Base-by-base conservation (phyloP, 2,888 invertebrate species). In the Caenorhabditis sp. region DNA sequence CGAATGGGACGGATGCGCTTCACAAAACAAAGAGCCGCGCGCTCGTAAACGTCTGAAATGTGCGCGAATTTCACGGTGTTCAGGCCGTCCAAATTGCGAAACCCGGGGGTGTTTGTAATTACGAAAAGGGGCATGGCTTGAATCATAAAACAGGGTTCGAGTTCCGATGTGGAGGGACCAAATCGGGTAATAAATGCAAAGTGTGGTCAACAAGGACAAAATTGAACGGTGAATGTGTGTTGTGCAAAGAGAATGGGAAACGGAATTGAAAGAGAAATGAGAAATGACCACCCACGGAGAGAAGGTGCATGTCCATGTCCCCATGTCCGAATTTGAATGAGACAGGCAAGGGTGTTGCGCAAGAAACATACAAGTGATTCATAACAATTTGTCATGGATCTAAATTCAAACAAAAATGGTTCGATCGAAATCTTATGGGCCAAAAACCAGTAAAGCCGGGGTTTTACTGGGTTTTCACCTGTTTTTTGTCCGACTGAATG, bases 211-310 rank as follows among this genome's bases (percentile, higher is more conserved):
- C n/a, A n/a, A n/a, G n/a, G 45, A 50, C 52, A 55, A 65, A 55
- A 65, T 65, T 65, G 63, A 65, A 65, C 63, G 55, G 63, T 65
- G 63, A 24, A 43, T 20, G 24, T 43, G 43, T 43, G 41, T 41
- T 63, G 53, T 65, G 45, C 45, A 65, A 65, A 63, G 52, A 63
- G 62, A 63, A 52, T 27, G 43, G 45, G 39, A 17, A n/a, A n/a
- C n/a, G n/a, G n/a, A n/a, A n/a, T n/a, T n/a, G n/a, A n/a, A n/a
- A 35, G 45, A 56, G 58, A 68, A 68, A 68, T 68, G 66, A 58
- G 66, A 58, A 58, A 56, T 48, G 66, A 32, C 66, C 66, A 68
- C 66, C 66, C 66, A 68, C 48, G 66, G 66, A 46, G 48, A 48
- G 66, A 56, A 48, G 66, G 58, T 68, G 66, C 48, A 58, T 68